Evolutionary conservation across 2,888 invertebrate genomes (phyloP), one percentile per base, ranked within the genome.

Genomic region (Tetanocera ferruginea): DNA sequence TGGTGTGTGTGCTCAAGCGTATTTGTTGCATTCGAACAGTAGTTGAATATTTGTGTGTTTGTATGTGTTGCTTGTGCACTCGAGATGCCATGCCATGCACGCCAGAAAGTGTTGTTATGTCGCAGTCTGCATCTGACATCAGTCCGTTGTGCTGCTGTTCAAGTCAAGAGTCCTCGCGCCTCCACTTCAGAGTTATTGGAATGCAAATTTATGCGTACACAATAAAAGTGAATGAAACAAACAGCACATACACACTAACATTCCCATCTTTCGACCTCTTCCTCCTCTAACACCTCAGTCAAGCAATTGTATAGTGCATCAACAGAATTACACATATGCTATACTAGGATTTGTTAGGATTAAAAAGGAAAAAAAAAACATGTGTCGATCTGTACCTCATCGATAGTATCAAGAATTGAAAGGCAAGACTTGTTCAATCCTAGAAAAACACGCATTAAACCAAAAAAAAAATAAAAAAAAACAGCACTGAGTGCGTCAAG

Each of bases 171-270:
- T 85, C 82, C 85, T 84, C 80, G 81, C 81, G 72, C 84, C 83
- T 82, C 84, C 86, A 85, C 86, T 87, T 83, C 80, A 85, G 83
- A 86, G 83, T 87, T 86, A 86, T 87, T 87, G 87, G 85, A 86
- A 86, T 86, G 86, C 83, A 86, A 86, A 86, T 87, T 86, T 85
- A 85, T 87, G 86, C 85, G 85, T 80, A 83, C 86, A 83, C 82
- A 82, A 79, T 28, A 60, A 72, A 43, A 34, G 37, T 60, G 60
- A 43, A 72, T 31, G 34, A 57, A 74, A 49, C 19, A 17, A 64
- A 25, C 60, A 72, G 14, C 34, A 25, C 57, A 14, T 14, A 49
- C 57, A n/a, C 49, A 43, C 71, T n/a, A n/a, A n/a, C 25, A 25
- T 23, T 55, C 34, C 9, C 70, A 14, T 28, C n/a, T 6, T 37